Percentiles rank a stretch among this genome's conserved stretches.
These are phyloP conservation scores for Brienomyrus longianalis DNA, from an alignment of 2,113 vertebrate species.

Conservation along the genomic window DNA sequence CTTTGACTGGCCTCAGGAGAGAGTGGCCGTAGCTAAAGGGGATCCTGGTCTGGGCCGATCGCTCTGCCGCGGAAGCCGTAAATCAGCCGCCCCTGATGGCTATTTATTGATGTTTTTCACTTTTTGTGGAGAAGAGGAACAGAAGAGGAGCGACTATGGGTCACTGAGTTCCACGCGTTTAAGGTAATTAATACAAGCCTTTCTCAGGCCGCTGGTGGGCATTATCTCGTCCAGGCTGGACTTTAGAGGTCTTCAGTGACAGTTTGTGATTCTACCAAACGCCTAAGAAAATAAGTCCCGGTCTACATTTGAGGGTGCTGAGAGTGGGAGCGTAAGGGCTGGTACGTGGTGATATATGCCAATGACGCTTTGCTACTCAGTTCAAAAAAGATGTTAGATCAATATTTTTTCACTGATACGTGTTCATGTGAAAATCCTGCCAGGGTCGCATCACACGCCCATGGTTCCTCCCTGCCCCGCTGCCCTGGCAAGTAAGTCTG, in stretches of 20 bases:
- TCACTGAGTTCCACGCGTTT: slow-evolving; percentile 32
- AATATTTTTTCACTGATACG: not conserved
- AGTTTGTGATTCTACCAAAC: slow-evolving; percentile 59
- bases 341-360: not conserved
- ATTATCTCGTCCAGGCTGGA: slow-evolving; percentile 31
- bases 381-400: not conserved
- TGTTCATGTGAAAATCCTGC: not conserved
- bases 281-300: slow-evolving; percentile 59
- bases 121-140: slow-evolving; percentile 37
- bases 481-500: not conserved
- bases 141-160: slow-evolving; percentile 1
- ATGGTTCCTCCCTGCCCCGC: not conserved
- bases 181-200: slow-evolving; percentile 8
- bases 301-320: slow-evolving; percentile 41
- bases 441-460: not conserved
- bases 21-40: slow-evolving; percentile 60
- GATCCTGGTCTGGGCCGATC: slow-evolving; percentile 52
- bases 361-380: not conserved
- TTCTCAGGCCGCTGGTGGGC: slow-evolving; percentile 20
- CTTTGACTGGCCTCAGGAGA: slow-evolving; percentile 56
- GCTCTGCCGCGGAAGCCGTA: slow-evolving; percentile 66
- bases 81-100: slow-evolving; percentile 61
- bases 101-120: slow-evolving; percentile 55
- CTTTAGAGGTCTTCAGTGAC: slow-evolving; percentile 51
- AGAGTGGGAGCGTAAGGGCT: not conserved